These are phyloP conservation scores for Dicentrarchus labrax DNA, from an alignment of 2,113 vertebrate genomes.

Conservation along the genomic window DNA sequence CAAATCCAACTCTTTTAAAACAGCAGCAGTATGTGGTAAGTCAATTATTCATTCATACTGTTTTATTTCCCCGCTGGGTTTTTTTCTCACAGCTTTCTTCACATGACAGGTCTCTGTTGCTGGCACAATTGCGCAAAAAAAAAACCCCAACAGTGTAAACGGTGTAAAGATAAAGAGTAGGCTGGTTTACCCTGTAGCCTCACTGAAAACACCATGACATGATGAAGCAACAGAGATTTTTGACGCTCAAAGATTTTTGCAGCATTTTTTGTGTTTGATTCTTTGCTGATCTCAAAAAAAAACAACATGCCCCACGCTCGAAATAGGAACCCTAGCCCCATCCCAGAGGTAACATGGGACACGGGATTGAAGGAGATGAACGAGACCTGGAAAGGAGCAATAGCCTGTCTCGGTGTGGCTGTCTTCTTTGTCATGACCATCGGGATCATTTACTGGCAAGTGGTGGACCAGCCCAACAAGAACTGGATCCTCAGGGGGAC, in stretches of 20 bases:
- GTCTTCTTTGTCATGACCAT: constrained; percentile 95
- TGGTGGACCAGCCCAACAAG: constrained; percentile 91
- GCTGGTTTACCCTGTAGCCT: constrained; percentile 57
- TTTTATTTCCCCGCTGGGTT: constrained; percentile 55
- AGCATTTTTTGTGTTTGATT: constrained; percentile 69
- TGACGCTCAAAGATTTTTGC: constrained; percentile 71
- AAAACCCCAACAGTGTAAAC: constrained; percentile 60
- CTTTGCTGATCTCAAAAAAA: constrained; percentile 76
- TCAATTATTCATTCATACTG: constrained; percentile 68
- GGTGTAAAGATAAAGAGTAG: constrained; percentile 56
- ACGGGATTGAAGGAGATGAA: constrained; percentile 91
- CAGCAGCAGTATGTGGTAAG: constrained; percentile 81
- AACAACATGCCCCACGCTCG: constrained; percentile 88
- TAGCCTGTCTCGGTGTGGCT: constrained; percentile 92
- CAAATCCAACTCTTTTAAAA: constrained; percentile 71
- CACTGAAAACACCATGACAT: constrained; percentile 69
- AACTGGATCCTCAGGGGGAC: constrained; percentile 93
- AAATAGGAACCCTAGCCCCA: constrained; percentile 86
- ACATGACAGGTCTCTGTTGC: constrained; percentile 79
- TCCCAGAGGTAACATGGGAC: constrained; percentile 89
- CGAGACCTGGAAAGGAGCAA: constrained; percentile 93
- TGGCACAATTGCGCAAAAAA: constrained; percentile 76
- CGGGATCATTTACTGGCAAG: constrained; percentile 96
- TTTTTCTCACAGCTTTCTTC: constrained; percentile 70
- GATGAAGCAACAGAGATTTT: constrained; percentile 76